Base-by-base conservation (phyloP, 2,113 vertebrate species). In the Xiphias gladius region DNA sequence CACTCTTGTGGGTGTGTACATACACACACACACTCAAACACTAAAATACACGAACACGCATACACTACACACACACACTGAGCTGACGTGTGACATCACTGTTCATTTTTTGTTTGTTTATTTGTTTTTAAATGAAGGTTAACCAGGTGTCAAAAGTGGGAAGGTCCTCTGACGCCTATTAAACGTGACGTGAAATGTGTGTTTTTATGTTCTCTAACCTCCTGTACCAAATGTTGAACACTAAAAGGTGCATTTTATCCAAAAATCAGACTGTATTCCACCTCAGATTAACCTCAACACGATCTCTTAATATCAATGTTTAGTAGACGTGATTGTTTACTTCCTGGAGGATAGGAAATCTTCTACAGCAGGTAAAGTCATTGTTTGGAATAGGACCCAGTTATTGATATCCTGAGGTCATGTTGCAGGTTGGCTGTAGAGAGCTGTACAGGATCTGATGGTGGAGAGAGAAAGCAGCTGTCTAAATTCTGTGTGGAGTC, bases 31-130 rank as follows among this genome's bases (percentile, higher is more conserved):
- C 93, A 90, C 57, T n/a, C 54, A 67, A 17, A 94, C 65, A 55
- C n/a, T 55, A 67, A 11, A 67, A 19, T 19, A 64, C 11, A 41
- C 17, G 22, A 46, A 95, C 90, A 91, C 93, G 91, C 78, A 83
- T 83, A 52, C 71, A 66, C 70, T 39, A 57, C 84, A 80, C 79
- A 94, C 94, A 82, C 32, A 61, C 95, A 95, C 89, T 87, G 86
- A 92, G 94, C 91, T 94, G 92, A 93, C 74, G 85, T 91, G 90
- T 95, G 94, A 93, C 84, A 91, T 94, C 91, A 93, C 93, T 95
- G 80, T 94, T 93, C 80, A 93, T 91, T 92, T 48, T 75, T 80
- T 82, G 67, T 59, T 72, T 62, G 28, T 81, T 78, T 85, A 48
- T 89, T 86, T 92, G 86, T 78, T 92, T 94, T 93, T 93, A 89